These are phyloP conservation scores for Anastrepha obliqua DNA, from an alignment of 1,140 invertebrate genomes.

Conservation along the genomic window DNA sequence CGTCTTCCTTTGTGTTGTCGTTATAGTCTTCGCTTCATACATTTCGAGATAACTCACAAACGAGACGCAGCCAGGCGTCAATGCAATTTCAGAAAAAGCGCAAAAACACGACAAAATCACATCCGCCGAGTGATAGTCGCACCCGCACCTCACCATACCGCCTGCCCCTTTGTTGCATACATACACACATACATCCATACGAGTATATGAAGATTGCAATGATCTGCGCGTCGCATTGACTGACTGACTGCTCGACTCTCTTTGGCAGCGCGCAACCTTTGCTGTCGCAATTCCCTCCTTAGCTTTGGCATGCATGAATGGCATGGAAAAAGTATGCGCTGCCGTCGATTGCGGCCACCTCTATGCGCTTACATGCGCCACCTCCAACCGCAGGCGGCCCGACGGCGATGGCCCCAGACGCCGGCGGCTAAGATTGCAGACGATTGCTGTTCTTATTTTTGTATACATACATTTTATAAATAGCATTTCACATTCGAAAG, in stretches of 20 bases:
- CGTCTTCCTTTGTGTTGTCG: background rate
- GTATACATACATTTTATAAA: constrained; percentile 12
- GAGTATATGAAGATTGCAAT: no score
- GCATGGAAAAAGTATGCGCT: background rate
- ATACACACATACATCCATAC: background rate
- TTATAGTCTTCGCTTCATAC: background rate
- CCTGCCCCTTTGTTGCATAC: background rate
- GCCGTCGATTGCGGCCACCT: background rate
- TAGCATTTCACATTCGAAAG: background rate
- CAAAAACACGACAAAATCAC: background rate
- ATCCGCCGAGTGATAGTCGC: background rate
- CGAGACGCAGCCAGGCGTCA: background rate
- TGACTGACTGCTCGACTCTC: no score
- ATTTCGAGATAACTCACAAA: background rate
- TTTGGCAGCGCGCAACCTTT: no score
- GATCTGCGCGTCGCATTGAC: no score
- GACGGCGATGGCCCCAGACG: background rate
- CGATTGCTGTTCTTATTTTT: background rate
- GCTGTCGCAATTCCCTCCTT: no score
- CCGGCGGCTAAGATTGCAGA: background rate
- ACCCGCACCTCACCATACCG: background rate
- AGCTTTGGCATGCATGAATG: background rate
- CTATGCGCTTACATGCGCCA: background rate
- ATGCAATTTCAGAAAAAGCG: background rate
- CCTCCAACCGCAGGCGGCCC: background rate